phyloP scores from a whole-genome alignment of 2,113 vertebrate genomes.

The Microcebus griseorufus region DNA sequence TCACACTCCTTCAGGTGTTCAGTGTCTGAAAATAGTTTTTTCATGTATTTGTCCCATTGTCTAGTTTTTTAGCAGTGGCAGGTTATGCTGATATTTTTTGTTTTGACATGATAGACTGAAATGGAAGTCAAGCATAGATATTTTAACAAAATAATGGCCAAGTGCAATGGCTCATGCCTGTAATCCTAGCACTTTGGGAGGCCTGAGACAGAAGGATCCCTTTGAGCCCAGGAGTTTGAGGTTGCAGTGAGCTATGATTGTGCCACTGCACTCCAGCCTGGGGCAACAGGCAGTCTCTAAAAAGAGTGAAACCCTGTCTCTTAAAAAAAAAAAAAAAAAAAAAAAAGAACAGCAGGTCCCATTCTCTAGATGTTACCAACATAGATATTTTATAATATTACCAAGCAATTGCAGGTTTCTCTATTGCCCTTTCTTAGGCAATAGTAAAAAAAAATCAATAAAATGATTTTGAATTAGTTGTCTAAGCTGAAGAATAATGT shows the following conservation, averaged over 20 bases:
- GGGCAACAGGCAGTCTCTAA: neutral
- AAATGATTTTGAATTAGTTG: neutral
- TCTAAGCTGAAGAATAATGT: neutral
- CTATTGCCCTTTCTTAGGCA: neutral
- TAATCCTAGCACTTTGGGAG: too few species aligned
- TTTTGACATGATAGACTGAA: neutral
- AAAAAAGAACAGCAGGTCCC: neutral
- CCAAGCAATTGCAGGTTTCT: neutral
- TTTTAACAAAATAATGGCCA: neutral
- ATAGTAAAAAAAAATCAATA: neutral
- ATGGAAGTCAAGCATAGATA: neutral
- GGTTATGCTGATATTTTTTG: neutral
- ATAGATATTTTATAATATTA: neutral
- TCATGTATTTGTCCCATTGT: neutral
- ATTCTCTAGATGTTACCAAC: neutral
- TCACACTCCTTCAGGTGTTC: neutral
- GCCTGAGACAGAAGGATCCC: too few species aligned
- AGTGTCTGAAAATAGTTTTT: neutral
- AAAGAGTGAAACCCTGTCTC: too few species aligned
- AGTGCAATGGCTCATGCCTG: too few species aligned
- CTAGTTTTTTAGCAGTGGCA: neutral
- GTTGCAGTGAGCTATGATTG: too few species aligned
- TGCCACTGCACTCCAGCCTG: too few species aligned
- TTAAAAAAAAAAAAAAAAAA: too few species aligned
- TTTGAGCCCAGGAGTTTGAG: too few species aligned